Evolutionary conservation across 2,113 vertebrate genomes (phyloP), one percentile per base, ranked within the genome.

Genomic region (Coturnix japonica): DNA sequence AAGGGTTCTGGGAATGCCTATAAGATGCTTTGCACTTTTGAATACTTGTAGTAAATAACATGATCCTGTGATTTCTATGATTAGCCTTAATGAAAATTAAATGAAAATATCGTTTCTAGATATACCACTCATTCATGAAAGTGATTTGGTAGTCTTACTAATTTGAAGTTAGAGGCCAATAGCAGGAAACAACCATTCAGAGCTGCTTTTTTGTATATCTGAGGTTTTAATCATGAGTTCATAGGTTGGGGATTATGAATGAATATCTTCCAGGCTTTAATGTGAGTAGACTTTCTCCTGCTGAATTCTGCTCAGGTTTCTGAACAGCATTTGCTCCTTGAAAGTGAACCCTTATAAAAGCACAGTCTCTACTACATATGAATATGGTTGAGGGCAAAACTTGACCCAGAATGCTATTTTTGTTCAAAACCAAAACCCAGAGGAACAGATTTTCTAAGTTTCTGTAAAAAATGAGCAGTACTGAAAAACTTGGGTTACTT

Each of bases 381-480:
- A 88, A 78, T 31, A 88, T 65, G 2, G 18, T n/a, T 31, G 31
- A 86, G 44, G 54, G 49, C 53, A 95, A 75, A 93, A 76, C 21
- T 43, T 84, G 53, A 67, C 41, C 66, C 84, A 57, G 61, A 5
- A 72, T 39, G 72, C 63, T 79, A 3, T 31, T 93, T 91, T 79
- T 89, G 22, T 54, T 85, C 49, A 63, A 94, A 91, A 65, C 15
- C 30, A 90, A 95, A 93, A 51, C 44, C 19, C 44, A 22, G 23
- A 43, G 72, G 63, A 86, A 5, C 57, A 10, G 35, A 21, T 84
- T 86, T 81, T 56, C 51, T 66, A 81, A 11, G 28, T 70, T 25
- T 87, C 47, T 79, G 39, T 65, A 16, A 60, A 81, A 91, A 86
- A 71, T 33, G 31, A 84, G 39, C 61, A 64, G 6, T 53, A 59